Evolutionary conservation across 2,888 invertebrate species (phyloP), one percentile per base, ranked within the genome.

Genomic region (Sarcophaga variegata): DNA sequence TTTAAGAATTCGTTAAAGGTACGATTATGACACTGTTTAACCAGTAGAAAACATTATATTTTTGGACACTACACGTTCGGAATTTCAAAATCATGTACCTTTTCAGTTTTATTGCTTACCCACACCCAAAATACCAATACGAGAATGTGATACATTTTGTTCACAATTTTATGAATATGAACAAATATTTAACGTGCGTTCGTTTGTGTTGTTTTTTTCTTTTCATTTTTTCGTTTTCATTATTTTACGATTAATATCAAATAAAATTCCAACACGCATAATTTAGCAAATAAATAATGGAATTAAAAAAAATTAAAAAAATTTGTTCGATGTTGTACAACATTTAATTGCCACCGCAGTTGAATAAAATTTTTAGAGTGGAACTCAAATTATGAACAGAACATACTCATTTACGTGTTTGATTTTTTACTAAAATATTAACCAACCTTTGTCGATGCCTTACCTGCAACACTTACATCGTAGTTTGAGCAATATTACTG

Each of bases 1-100:
- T 82, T 37, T 71, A 77, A 83, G 27, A 83, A 69, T 83, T 64
- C 25, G 45, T 83, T 75, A 63, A 69, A 63, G 70, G 49, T 81
- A 78, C 69, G 70, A 81, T 74, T 83, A 75, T 83, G 81, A 87
- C 83, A 87, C 83, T 79, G 74, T 86, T 86, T 83, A 78, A 86
- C 64, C 83, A 81, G 69, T 62, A 8, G 22, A 83, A 80, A 72
- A 83, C 66, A 80, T 77, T 66, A 75, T 37, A 70, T 74, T 79
- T 82, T 85, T 82, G 75, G 70, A 66, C 81, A 70, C 70, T 66
- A 78, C 86, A 25, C 37, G 74, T 49, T 22, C 70, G 63, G 83
- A 86, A 86, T 86, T 81, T 81, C 66, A 80, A 87, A 67, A 60
- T 54, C 62, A 62, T 59, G n/a, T 62, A 67, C 37, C 27, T 37